phyloP scores from a whole-genome alignment of 1,140 invertebrate species.

The Ctenoplectra terminalis region DNA sequence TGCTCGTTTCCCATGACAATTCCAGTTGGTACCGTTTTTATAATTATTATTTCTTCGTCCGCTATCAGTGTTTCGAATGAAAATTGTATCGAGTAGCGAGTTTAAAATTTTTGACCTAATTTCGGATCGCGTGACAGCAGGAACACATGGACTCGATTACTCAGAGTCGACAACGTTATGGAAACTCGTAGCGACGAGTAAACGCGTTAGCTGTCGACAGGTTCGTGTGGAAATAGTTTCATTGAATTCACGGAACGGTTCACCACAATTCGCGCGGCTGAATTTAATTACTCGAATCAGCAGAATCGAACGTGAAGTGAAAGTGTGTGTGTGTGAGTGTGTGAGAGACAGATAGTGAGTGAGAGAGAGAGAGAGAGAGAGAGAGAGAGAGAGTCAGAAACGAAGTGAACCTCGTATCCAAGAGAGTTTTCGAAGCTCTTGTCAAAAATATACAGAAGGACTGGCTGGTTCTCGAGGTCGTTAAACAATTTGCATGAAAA shows the following conservation, averaged over 20 bases:
- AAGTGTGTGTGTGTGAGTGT: too few relatives aligned
- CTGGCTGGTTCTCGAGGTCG: slow-evolving; percentile 47
- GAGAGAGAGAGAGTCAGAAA: slow-evolving; percentile 2
- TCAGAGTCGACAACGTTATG: neutral
- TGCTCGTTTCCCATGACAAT: neutral
- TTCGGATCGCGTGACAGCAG: neutral
- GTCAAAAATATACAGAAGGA: slow-evolving; percentile 40
- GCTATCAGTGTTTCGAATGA: too few relatives aligned
- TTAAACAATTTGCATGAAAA: slow-evolving; percentile 65
- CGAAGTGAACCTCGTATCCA: slow-evolving; percentile 9
- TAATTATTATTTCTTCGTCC: too few relatives aligned
- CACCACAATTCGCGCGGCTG: neutral
- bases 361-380: neutral
- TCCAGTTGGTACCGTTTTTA: too few relatives aligned
- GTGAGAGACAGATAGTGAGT: too few relatives aligned
- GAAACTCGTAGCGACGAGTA: neutral
- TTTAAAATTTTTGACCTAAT: neutral
- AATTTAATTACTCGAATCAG: slow-evolving; percentile 53
- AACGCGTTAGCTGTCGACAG: neutral
- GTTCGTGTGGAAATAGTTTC: slow-evolving; percentile 40
- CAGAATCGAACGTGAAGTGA: neutral
- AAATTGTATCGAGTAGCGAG: too few relatives aligned
- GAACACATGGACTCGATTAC: neutral
- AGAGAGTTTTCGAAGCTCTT: slow-evolving; percentile 32
- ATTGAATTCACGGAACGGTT: slow-evolving; percentile 43